Evolutionary conservation across 2,113 vertebrate genomes (phyloP).

Genomic region (Hoplias malabaricus): DNA sequence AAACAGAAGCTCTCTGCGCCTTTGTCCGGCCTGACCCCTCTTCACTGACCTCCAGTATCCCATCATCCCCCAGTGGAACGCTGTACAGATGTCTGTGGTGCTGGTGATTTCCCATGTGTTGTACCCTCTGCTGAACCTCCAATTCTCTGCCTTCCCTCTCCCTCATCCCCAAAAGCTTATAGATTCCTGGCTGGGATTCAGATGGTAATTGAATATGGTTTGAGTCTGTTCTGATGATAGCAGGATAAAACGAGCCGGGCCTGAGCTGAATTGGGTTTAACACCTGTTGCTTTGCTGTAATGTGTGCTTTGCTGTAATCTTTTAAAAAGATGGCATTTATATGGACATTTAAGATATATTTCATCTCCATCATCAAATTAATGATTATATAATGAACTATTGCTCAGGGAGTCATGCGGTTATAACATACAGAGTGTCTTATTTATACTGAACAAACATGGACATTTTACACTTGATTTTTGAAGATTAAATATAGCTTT

Average conservation of each 20-base stretch:
- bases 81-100: constrained; percentile 40
- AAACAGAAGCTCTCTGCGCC: constrained; percentile 24
- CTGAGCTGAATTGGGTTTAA: constrained; percentile 19
- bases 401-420: too few relatives aligned
- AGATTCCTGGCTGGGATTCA: constrained; percentile 36
- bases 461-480: too few relatives aligned
- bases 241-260: constrained; percentile 11
- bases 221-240: constrained; percentile 20
- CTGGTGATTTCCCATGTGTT: constrained; percentile 50
- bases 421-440: too few relatives aligned
- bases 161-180: constrained; percentile 46
- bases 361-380: background rate
- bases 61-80: constrained; percentile 18
- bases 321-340: background rate
- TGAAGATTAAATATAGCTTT: too few relatives aligned
- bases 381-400: too few relatives aligned
- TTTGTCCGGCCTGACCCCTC: constrained; percentile 40
- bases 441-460: too few relatives aligned
- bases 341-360: background rate
- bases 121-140: constrained; percentile 57
- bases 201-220: constrained; percentile 44
- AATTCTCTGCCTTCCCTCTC: constrained; percentile 49
- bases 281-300: constrained; percentile 60
- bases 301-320: constrained; percentile 57
- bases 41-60: constrained; percentile 28